Evolutionary conservation across 2,797 vertebrate species (phyloP).

Genomic region (Threskiornis aethiopicus): DNA sequence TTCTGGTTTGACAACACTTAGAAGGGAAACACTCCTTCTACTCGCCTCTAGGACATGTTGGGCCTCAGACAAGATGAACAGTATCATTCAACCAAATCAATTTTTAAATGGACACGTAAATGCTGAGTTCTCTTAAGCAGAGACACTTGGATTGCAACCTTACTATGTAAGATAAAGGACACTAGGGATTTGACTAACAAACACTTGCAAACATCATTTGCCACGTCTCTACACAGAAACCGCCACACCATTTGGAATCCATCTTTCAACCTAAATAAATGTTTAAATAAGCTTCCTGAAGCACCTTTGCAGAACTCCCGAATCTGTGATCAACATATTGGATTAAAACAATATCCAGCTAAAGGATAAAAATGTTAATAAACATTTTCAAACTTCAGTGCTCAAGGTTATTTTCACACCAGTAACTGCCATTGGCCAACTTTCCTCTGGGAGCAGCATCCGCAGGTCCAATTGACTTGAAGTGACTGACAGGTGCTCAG

Average conservation of each 20-base stretch:
- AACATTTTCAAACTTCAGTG: neutral
- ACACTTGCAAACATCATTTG: neutral
- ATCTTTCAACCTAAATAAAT: neutral
- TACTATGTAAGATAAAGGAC: conserved; percentile 21
- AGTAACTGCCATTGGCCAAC: neutral
- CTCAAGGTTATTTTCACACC: neutral
- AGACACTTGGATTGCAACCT: neutral
- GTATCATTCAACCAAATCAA: neutral
- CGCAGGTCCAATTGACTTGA: neutral
- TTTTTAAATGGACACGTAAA: conserved; percentile 44
- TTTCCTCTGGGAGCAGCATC: neutral
- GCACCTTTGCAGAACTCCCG: neutral
- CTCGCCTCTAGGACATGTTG: conserved; percentile 3
- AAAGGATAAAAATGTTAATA: neutral
- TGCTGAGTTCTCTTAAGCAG: conserved; percentile 22
- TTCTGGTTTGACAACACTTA: conserved; percentile 56
- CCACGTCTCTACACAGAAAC: neutral
- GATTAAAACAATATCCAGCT: neutral
- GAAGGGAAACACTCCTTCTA: conserved; percentile 56
- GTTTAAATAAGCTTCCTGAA: neutral
- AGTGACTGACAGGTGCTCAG: neutral
- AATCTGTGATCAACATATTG: neutral
- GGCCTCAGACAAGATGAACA: conserved; percentile 16
- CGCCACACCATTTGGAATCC: neutral
- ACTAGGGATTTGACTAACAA: neutral